These are phyloP conservation scores for Artibeus jamaicensis DNA, from an alignment of 2,797 vertebrate genomes.

Conservation along the genomic window DNA sequence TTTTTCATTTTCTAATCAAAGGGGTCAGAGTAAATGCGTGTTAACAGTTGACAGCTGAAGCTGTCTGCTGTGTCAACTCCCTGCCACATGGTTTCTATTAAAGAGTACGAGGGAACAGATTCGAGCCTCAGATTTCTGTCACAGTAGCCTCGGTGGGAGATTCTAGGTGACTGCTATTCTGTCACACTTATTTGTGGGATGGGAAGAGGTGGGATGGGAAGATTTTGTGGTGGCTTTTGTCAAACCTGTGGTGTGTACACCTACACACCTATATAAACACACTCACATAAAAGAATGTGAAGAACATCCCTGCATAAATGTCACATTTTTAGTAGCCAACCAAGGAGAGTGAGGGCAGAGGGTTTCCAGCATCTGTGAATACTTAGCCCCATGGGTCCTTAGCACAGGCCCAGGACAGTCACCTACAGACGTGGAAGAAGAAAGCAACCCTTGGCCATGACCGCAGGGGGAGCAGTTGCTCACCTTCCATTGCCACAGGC, in stretches of 20 bases:
- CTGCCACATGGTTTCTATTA: background rate
- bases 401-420: fast-evolving
- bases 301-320: background rate
- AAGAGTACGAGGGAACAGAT: background rate
- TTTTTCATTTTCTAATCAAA: slow-evolving; percentile 53
- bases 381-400: background rate
- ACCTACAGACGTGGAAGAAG: background rate
- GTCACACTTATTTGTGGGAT: background rate
- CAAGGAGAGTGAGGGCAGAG: fast-evolving
- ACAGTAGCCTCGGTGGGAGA: background rate
- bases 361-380: background rate
- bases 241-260: background rate
- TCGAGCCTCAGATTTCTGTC: background rate
- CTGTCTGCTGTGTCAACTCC: slow-evolving; percentile 8
- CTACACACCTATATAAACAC: no score
- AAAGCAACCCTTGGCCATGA: background rate
- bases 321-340: background rate
- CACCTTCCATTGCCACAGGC: background rate
- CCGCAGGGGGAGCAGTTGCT: background rate
- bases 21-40: background rate
- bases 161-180: slow-evolving; percentile 35
- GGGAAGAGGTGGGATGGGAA: background rate
- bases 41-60: background rate
- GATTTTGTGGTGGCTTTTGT: background rate
- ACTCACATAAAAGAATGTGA: background rate